phyloP scores from a whole-genome alignment of 2,888 invertebrate genomes.

The Phyllotreta striolata region DNA sequence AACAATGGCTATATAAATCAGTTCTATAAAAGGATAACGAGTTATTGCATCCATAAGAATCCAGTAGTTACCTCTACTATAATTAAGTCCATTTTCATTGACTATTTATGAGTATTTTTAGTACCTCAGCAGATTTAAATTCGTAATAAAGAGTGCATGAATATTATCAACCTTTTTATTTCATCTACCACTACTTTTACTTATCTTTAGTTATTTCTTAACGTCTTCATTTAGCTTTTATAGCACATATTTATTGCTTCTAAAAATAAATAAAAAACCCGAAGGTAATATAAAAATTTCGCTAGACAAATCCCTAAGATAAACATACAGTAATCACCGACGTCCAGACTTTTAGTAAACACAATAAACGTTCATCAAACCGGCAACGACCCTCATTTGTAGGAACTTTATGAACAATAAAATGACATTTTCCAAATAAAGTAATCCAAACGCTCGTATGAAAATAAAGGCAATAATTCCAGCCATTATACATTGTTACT shows the following conservation, averaged over 20 bases:
- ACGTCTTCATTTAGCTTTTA: no score
- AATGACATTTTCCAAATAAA: constrained; percentile 6
- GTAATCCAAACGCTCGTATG: neutral
- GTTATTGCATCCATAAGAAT: constrained; percentile 18
- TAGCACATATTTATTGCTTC: neutral
- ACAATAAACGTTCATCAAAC: constrained; percentile 2
- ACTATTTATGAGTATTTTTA: no score
- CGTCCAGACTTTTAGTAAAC: constrained; percentile 9
- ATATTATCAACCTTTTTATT: no score
- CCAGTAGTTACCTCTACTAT: constrained; percentile 4
- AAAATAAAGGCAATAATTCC: constrained; percentile 10
- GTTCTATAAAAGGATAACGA: constrained; percentile 26
- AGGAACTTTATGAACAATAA: constrained; percentile 15
- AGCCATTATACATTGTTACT: constrained; percentile 6
- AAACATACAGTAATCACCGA: constrained; percentile 1
- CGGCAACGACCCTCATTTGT: constrained; percentile 8
- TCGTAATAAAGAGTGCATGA: no score
- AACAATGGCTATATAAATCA: constrained; percentile 29
- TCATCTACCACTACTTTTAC: no score
- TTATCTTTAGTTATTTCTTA: no score
- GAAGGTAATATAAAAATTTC: neutral
- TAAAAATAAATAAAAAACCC: constrained; percentile 4
- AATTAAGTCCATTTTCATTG: no score
- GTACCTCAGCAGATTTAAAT: no score
- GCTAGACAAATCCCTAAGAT: neutral